Base-by-base conservation (phyloP, 2,113 vertebrate genomes). In the Amia ocellicauda region DNA sequence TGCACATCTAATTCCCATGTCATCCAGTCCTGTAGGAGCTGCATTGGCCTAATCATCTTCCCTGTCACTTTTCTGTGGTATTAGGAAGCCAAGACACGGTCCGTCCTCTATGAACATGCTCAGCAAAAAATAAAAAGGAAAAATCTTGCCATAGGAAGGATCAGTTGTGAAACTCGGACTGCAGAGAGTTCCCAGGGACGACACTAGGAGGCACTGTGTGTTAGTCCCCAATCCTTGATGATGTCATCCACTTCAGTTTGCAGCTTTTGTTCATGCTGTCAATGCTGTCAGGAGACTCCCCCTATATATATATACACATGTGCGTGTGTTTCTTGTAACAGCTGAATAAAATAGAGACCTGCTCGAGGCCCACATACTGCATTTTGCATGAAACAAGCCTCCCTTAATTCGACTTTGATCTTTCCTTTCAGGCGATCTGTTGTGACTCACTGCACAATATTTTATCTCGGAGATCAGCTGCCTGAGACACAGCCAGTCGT, bases 321-420 rank as follows among this genome's bases (percentile, higher is more conserved):
- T n/a, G n/a, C n/a, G n/a, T n/a, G n/a, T 54, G 20, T 58, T 58
- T 65, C 17, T 28, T 65, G 23, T 45, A 65, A 58, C 20, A 65
- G 58, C n/a, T 58, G 63, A 65, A 58, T 58, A 24, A 50, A 23
- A n/a, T 17, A 53, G 36, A n/a, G 22, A 36, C 20, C 4, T 10
- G 47, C 49, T 60, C 10, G 47, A 67, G 65, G 65, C 65, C 20
- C 16, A 19, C 10, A 13, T 16, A 20, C 52, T 58, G 60, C 53
- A 42, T 62, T 63, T 63, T 50, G 22, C 28, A 68, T 52, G 28
- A 62, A 68, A 58, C 60, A 58, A 58, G 66, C 53, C 43, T 58
- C 60, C 45, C 60, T 62, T 62, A 57, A 50, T 24, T 24, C 26
- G 10, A 20, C 64, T 59, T 60, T 60, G 57, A 60, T 60, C 57